phyloP scores from a whole-genome alignment of 1,140 invertebrate genomes.

The Melitaea cinxia region DNA sequence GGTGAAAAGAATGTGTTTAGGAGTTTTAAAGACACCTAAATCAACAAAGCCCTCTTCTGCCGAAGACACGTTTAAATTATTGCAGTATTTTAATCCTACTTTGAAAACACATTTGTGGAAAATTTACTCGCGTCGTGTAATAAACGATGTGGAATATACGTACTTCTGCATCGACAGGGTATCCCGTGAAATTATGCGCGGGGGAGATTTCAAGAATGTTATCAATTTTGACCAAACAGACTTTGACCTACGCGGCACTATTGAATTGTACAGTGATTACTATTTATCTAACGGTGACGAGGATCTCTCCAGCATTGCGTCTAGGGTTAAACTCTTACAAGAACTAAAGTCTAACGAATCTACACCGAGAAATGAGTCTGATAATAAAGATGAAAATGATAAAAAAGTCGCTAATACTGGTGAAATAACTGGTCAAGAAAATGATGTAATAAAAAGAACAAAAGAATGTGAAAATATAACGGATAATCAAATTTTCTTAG shows the following conservation, averaged over 20 bases:
- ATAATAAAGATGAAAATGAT: constrained; percentile 24
- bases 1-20: constrained; percentile 62
- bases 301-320: constrained; percentile 62
- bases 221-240: constrained; percentile 70
- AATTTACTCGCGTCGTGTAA: constrained; percentile 57
- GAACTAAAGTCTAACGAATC: constrained; percentile 54
- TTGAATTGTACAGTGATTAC: constrained; percentile 66
- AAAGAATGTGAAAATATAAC: constrained; percentile 6
- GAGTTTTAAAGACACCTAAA: constrained; percentile 59
- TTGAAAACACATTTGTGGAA: constrained; percentile 60
- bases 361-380: constrained; percentile 47
- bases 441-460: constrained; percentile 12
- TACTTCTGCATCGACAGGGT: constrained; percentile 63
- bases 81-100: constrained; percentile 69
- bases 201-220: constrained; percentile 63
- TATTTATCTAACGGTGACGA: constrained; percentile 58
- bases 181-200: constrained; percentile 66
- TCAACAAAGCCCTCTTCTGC: constrained; percentile 58
- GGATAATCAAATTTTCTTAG: constrained; percentile 14
- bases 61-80: constrained; percentile 61
- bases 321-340: constrained; percentile 65
- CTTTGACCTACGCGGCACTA: constrained; percentile 62
- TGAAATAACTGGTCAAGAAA: background rate
- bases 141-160: constrained; percentile 51
- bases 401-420: background rate